A percentile compares a stretch with the other conserved stretches of the same genome.
Conservation (phyloP, 2,888 invertebrate genomes). For the Achlya flavicornis region DNA sequence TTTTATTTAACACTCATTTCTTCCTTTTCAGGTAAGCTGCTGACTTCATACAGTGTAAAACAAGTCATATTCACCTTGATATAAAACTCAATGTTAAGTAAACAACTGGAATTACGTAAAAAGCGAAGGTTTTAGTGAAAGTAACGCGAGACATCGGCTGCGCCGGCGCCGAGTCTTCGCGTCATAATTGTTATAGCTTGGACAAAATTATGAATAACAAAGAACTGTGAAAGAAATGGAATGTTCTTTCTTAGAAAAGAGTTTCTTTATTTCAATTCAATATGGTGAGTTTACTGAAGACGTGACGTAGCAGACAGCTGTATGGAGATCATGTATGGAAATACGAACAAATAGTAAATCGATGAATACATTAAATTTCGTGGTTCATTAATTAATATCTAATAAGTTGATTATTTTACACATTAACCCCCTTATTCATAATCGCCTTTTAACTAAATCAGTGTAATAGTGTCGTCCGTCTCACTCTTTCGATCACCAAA, state of each 20-base stretch:
- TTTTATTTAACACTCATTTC: slow-evolving; percentile 16
- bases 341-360: too few relatives aligned
- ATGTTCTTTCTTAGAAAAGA: slow-evolving; percentile 1
- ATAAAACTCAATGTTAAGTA: background rate
- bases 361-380: too few relatives aligned
- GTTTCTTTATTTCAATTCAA: slow-evolving; percentile 1
- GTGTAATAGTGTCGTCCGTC: too few relatives aligned
- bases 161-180: slow-evolving; percentile 17
- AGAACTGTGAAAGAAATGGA: slow-evolving; percentile 16
- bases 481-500: too few relatives aligned
- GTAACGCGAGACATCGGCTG: slow-evolving; percentile 16
- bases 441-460: too few relatives aligned
- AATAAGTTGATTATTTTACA: too few relatives aligned
- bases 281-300: background rate
- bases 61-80: background rate
- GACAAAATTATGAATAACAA: slow-evolving; percentile 35
- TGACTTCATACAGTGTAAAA: background rate
- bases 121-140: slow-evolving; percentile 32
- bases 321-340: too few relatives aligned
- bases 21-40: slow-evolving; percentile 39
- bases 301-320: too few relatives aligned
- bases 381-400: too few relatives aligned
- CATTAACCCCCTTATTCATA: too few relatives aligned
- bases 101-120: slow-evolving; percentile 4
- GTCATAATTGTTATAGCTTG: slow-evolving; percentile 30